Evolutionary conservation across 2,797 vertebrate genomes (phyloP).

Genomic region (Spondyliosoma cantharus): DNA sequence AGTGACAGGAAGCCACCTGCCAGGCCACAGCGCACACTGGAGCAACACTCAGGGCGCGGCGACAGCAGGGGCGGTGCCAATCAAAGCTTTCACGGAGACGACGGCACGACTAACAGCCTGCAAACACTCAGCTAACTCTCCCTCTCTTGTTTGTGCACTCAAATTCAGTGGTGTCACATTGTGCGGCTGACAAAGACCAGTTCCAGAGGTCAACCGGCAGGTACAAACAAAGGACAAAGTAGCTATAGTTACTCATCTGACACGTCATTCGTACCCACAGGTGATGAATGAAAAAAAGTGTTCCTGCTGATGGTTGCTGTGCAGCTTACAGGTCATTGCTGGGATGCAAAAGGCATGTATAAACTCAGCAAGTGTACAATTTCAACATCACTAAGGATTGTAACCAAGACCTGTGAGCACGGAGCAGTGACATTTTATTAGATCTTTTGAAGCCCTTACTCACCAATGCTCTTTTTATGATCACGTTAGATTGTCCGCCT

Average conservation of each 20-base stretch:
- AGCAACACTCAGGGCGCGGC: conserved; percentile 1
- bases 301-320: conserved; percentile 33
- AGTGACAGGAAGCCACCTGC: conserved; percentile 65
- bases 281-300: conserved; percentile 11
- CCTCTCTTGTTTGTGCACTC: conserved; percentile 22
- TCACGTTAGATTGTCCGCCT: too few relatives aligned
- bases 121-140: conserved; percentile 24
- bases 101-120: conserved; percentile 8
- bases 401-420: neutral
- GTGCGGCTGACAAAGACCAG: conserved; percentile 36
- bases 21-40: conserved; percentile 37
- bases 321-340: conserved; percentile 16
- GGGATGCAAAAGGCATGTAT: conserved; percentile 33
- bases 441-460: too few relatives aligned
- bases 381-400: neutral
- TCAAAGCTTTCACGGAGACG: conserved; percentile 47
- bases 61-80: conserved; percentile 48
- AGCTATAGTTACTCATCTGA: conserved; percentile 61
- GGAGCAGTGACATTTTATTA: neutral
- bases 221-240: conserved; percentile 57
- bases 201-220: conserved; percentile 61
- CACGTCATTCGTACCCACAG: conserved; percentile 33
- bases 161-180: conserved; percentile 6
- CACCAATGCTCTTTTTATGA: too few relatives aligned
- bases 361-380: neutral